Evolutionary conservation across 1,140 invertebrate species (phyloP), one percentile per base, ranked within the genome.

Genomic region (Sarcophaga peregrina): DNA sequence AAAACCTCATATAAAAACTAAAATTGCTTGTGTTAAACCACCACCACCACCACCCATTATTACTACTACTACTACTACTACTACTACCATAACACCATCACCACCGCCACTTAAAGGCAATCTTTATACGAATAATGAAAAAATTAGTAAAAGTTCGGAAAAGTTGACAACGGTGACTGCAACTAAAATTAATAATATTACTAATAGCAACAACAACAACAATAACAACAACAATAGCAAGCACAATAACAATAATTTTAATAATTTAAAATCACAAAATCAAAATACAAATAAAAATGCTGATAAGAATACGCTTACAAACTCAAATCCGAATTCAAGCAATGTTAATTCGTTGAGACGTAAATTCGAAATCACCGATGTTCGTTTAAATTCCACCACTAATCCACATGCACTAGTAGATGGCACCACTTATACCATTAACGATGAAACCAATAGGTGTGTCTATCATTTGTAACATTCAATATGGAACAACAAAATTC

Each of bases 371-470:
- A 95, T 96, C 85, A 92, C 93, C 83, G 93, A 93, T 80, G 92
- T 92, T 37, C 93, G 92, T 86, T 91, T 96, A 83, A 91, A 94
- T 46, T 95, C 93, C 4, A 96, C 95, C 20, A 96, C 95, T 52
- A 96, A 96, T 91, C 91, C 91, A 17, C 90, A 92, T 85, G 92
- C 91, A 54, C 92, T 94, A 80, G 92, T 91, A 84, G 91, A 91
- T 81, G 92, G 92, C 86, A 93, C 90, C 86, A 87, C 89, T 82
- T 89, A 85, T 47, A 87, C 88, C 86, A 84, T 87, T 74, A 88
- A 85, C 83, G 85, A 86, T 58, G 46, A 83, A 74, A 48, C 62
- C 52, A 81, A 76, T 85, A 83, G 84, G 84, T 85, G 81, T 82
- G 84, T 85, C 47, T 82, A 84, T 72, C 76, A 54, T 20, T 82